A percentile compares a stretch with the other conserved stretches of the same genome.
Conservation (phyloP, 1,140 invertebrate species). For the Drosophila tropicalis region DNA sequence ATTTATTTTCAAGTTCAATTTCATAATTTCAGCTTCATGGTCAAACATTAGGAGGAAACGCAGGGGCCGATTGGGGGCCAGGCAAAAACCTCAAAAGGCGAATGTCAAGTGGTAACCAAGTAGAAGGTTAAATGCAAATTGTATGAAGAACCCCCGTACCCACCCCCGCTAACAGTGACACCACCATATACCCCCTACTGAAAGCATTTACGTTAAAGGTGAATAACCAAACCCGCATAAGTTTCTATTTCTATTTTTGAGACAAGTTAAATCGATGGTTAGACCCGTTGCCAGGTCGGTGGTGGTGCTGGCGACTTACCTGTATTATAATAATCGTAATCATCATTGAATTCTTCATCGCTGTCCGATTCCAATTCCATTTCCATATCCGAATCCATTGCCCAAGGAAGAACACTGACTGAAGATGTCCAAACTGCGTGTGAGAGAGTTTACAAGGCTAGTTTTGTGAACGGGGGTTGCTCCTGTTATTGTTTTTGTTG, state of each 20-base stretch:
- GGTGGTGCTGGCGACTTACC: constrained; percentile 39
- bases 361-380: constrained; percentile 76
- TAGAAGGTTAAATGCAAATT: constrained; percentile 68
- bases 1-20: constrained; percentile 78
- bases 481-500: constrained; percentile 40
- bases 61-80: background rate
- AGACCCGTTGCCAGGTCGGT: constrained; percentile 56
- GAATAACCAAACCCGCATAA: constrained; percentile 66
- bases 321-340: constrained; percentile 74
- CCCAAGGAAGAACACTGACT: constrained; percentile 13
- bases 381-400: constrained; percentile 74
- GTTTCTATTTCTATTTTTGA: constrained; percentile 31
- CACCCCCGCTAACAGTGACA: background rate
- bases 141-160: constrained; percentile 5
- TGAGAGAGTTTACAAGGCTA: constrained; percentile 25
- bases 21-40: constrained; percentile 78
- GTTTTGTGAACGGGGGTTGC: constrained; percentile 33
- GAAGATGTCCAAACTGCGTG: constrained; percentile 12
- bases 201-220: constrained; percentile 46
- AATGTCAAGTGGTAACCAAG: constrained; percentile 67
- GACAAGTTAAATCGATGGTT: constrained; percentile 62
- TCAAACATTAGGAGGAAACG: constrained; percentile 48
- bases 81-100: constrained; percentile 55
- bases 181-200: background rate
- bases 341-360: constrained; percentile 69